These are phyloP conservation scores for Xenopus borealis DNA, from an alignment of 2,113 vertebrate species.

Conservation along the genomic window DNA sequence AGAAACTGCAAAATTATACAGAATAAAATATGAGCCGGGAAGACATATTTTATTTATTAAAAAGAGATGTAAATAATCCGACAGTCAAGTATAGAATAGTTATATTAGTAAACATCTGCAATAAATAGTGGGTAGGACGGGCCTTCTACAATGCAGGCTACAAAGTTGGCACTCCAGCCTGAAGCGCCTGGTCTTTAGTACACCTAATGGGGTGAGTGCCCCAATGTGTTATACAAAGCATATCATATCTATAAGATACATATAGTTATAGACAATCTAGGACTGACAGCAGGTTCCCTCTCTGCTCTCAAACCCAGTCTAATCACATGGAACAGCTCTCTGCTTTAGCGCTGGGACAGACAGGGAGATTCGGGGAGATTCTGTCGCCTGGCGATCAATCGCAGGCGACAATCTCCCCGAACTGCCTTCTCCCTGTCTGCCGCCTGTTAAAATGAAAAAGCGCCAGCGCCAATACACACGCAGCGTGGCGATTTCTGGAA, in stretches of 20 bases:
- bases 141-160: slow-evolving; percentile 93
- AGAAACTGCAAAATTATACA: too few relatives aligned
- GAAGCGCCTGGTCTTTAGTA: slow-evolving; percentile 84
- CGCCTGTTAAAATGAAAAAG: too few relatives aligned
- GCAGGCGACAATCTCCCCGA: too few relatives aligned
- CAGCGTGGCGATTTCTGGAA: too few relatives aligned
- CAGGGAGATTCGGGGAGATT: too few relatives aligned
- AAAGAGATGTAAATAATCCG: slow-evolving; percentile 7
- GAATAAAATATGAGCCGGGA: neutral
- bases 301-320: slow-evolving; percentile 29
- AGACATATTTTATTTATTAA: slow-evolving; percentile 24
- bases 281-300: slow-evolving; percentile 23
- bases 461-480: too few relatives aligned
- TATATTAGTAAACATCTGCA: slow-evolving; percentile 25
- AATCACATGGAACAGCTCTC: slow-evolving; percentile 63
- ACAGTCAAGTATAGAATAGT: slow-evolving; percentile 17
- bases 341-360: too few relatives aligned
- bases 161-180: slow-evolving; percentile 74
- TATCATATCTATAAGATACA: slow-evolving; percentile 98
- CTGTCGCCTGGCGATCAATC: too few relatives aligned
- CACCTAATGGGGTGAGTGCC: slow-evolving; percentile 75
- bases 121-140: slow-evolving; percentile 43
- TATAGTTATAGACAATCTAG: slow-evolving; percentile 52
- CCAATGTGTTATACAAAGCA: slow-evolving; percentile 80
- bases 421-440: too few relatives aligned